Evolutionary conservation across 2,888 invertebrate genomes (phyloP).

Genomic region (Drosophila monieri): DNA sequence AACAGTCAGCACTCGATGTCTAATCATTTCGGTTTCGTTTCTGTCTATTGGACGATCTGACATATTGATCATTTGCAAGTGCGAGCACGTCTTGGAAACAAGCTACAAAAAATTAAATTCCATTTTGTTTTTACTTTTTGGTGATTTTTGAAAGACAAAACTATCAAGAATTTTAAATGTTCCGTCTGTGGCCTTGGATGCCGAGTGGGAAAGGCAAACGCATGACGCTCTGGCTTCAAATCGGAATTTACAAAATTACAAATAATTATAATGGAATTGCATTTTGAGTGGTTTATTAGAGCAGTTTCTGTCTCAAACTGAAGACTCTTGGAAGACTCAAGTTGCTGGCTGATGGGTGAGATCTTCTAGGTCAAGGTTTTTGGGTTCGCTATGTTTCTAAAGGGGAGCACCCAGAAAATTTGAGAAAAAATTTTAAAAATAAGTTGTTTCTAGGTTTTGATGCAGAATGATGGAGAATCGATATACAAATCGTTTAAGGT

Average conservation of each 20-base stretch:
- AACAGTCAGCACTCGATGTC: conserved; percentile 34
- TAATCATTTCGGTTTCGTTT: conserved; percentile 13
- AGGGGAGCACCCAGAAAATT: too few species aligned
- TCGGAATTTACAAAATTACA: conserved; percentile 38
- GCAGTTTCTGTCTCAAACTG: conserved; percentile 10
- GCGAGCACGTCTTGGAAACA: conserved; percentile 60
- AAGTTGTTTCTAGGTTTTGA: too few species aligned
- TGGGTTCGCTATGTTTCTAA: neutral
- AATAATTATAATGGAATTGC: conserved; percentile 39
- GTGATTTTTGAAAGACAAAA: conserved; percentile 41
- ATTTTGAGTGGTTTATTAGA: conserved; percentile 40
- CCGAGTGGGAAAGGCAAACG: conserved; percentile 18
- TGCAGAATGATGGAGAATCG: too few species aligned
- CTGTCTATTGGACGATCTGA: conserved; percentile 59
- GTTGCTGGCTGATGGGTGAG: conserved; percentile 1
- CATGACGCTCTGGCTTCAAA: conserved; percentile 1
- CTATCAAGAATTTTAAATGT: conserved; percentile 48
- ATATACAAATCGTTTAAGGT: too few species aligned
- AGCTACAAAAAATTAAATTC: conserved; percentile 30
- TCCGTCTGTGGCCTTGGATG: conserved; percentile 28
- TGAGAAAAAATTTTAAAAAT: too few species aligned
- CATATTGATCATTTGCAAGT: conserved; percentile 73
- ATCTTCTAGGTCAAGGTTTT: neutral
- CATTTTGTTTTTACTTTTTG: conserved; percentile 36
- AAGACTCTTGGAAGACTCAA: conserved; percentile 10